Evolutionary conservation across 2,113 vertebrate species (phyloP).

Genomic region (Pandion haliaetus): DNA sequence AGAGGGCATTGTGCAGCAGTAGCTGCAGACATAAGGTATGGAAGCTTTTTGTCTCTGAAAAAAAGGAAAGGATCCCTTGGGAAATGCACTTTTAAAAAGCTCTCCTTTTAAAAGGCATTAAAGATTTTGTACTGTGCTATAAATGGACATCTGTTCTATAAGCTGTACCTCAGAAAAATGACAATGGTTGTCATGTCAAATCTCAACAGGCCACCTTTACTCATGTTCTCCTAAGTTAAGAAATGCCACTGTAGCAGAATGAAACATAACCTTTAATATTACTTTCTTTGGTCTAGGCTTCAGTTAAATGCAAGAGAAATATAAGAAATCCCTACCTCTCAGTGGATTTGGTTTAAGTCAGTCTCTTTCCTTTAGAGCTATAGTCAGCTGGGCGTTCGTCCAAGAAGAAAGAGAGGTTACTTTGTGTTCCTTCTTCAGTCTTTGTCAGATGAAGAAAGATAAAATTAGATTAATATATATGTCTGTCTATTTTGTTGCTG

Average conservation of each 20-base stretch:
- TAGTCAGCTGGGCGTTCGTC: constrained; percentile 67
- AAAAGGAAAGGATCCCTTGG: constrained; percentile 4
- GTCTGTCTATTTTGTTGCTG: not conserved
- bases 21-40: not conserved
- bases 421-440: constrained; percentile 18
- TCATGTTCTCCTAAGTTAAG: constrained; percentile 69
- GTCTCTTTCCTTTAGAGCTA: constrained; percentile 62
- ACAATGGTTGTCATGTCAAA: constrained; percentile 80
- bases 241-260: constrained; percentile 69
- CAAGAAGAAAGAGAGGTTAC: constrained; percentile 19
- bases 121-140: constrained; percentile 66
- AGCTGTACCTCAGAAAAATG: constrained; percentile 59
- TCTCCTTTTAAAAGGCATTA: constrained; percentile 53
- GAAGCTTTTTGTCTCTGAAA: constrained; percentile 5
- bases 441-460: constrained; percentile 18
- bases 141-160: constrained; percentile 67
- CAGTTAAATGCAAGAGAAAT: constrained; percentile 68
- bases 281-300: constrained; percentile 77
- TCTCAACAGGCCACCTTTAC: constrained; percentile 71
- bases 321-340: constrained; percentile 73
- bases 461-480: constrained; percentile 22
- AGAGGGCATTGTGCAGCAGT: not conserved
- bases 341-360: constrained; percentile 74
- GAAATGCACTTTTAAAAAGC: constrained; percentile 59
- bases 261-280: constrained; percentile 84